Evolutionary conservation across 2,113 vertebrate species (phyloP).

Genomic region (zebrafish (Danio rerio)): GRCz12tu NC_133182.1:29035001-29035500

Average conservation of each 20-base stretch:
- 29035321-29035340: background rate
- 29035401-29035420: background rate
- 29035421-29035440: conserved; percentile 16
- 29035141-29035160: conserved; percentile 19
- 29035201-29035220: conserved; percentile 7
- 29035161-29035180: conserved; percentile 33
- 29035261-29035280: conserved; percentile 16
- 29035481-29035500: conserved; percentile 8
- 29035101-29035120: conserved; percentile 27
- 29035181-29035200: conserved; percentile 26
- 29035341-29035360: background rate
- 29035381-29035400: conserved; percentile 5
- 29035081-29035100: background rate
- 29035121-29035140: conserved; percentile 42
- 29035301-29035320: background rate
- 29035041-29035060: conserved; percentile 19
- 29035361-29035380: background rate
- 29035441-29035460: background rate
- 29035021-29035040: conserved; percentile 35
- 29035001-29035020: conserved; percentile 56
- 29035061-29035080: background rate
- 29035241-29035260: background rate
- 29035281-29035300: background rate
- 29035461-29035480: conserved; percentile 3
- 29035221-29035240: background rate